Evolutionary conservation across 2,888 invertebrate species (phyloP).

Genomic region (Stegophylla sp.): DNA sequence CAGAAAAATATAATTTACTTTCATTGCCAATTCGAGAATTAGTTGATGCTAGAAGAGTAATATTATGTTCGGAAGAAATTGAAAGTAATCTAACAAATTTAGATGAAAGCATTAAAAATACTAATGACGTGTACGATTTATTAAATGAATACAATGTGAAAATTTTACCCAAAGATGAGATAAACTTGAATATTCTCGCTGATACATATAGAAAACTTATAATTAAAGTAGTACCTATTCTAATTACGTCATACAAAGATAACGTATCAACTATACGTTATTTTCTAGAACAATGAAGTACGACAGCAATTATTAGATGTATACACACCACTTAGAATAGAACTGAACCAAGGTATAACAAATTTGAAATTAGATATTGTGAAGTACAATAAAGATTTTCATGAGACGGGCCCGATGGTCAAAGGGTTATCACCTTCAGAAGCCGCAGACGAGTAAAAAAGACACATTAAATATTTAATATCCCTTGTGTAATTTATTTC

Average conservation of each 20-base stretch:
- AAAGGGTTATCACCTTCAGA: conserved; percentile 83
- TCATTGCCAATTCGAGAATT: conserved; percentile 31
- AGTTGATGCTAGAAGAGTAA: conserved; percentile 33
- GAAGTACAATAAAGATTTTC: conserved; percentile 68
- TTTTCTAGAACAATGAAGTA: conserved; percentile 26
- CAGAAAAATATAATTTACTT: conserved; percentile 18
- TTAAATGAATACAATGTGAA: not conserved
- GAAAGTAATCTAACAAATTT: conserved; percentile 70
- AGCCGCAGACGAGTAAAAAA: conserved; percentile 77
- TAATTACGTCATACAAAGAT: not conserved
- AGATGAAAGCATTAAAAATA: conserved; percentile 63
- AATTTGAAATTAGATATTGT: not conserved
- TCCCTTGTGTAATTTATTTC: not conserved
- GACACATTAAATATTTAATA: no score
- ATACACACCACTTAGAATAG: conserved; percentile 3
- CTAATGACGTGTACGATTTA: not conserved
- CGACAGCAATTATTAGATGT: conserved; percentile 1
- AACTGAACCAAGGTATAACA: conserved; percentile 8
- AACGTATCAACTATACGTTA: not conserved
- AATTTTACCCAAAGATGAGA: conserved; percentile 11
- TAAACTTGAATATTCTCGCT: not conserved
- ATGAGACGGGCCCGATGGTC: conserved; percentile 83
- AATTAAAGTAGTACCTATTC: not conserved
- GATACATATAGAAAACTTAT: conserved; percentile 39
- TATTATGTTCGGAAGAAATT: conserved; percentile 67